These are phyloP conservation scores for Apamea epomidion DNA, from an alignment of 2,888 invertebrate genomes.

Conservation along the genomic window DNA sequence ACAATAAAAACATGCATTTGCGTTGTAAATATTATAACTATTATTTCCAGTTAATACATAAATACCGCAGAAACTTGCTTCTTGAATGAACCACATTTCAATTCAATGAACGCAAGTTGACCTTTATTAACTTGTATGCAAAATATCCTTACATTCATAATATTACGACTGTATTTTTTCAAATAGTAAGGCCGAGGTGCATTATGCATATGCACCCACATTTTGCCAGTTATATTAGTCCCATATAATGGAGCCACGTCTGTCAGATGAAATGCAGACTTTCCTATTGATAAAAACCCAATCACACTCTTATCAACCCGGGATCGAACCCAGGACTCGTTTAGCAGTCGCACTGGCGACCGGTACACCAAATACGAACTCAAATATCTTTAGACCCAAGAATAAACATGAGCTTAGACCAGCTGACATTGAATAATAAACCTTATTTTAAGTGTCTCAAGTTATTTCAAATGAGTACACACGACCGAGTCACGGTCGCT, in stretches of 20 bases:
- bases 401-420: not conserved
- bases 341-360: not conserved
- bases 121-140: slow-evolving; percentile 15
- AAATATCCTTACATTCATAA: slow-evolving; percentile 36
- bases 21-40: slow-evolving; percentile 1
- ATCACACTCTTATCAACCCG: not conserved
- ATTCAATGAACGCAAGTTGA: slow-evolving; percentile 26
- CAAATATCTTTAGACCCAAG: not conserved
- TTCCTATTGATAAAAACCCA: not conserved
- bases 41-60: slow-evolving; percentile 13
- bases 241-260: not conserved
- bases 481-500: not conserved
- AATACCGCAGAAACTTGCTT: slow-evolving; percentile 31
- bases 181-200: not conserved
- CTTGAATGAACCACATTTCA: slow-evolving; percentile 13
- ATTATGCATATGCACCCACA: not conserved
- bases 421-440: slow-evolving; percentile 15
- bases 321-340: not conserved
- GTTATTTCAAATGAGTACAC: not conserved
- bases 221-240: not conserved
- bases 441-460: not conserved
- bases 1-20: slow-evolving; percentile 18
- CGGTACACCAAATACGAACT: not conserved
- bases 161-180: not conserved
- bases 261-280: not conserved